These are phyloP conservation scores for Calameuta filiformis DNA, from an alignment of 2,888 invertebrate genomes.

Conservation along the genomic window DNA sequence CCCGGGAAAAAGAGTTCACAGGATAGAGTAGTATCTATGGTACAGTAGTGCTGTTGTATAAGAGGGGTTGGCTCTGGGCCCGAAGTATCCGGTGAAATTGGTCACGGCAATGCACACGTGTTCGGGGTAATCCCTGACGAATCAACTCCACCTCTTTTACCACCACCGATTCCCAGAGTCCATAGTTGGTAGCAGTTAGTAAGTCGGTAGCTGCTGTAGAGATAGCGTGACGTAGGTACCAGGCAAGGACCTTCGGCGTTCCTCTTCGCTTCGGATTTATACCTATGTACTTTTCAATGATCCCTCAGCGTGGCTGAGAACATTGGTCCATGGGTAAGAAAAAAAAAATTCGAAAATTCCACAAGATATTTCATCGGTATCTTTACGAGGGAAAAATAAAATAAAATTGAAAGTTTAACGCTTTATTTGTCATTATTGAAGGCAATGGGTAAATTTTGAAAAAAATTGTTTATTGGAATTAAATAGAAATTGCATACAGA, in stretches of 20 bases:
- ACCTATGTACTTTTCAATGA: too few species aligned
- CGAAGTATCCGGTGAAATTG: slow-evolving; percentile 63
- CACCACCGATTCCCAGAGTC: slow-evolving; percentile 35
- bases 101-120: slow-evolving; percentile 61
- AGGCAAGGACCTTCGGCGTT: not conserved
- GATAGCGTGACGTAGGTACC: not conserved
- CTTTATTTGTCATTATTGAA: too few species aligned
- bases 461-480: too few species aligned
- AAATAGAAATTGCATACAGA: too few species aligned
- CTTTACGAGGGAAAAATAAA: too few species aligned
- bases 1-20: not conserved
- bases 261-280: too few species aligned
- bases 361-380: too few species aligned
- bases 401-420: fast-evolving
- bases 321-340: too few species aligned
- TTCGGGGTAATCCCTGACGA: slow-evolving; percentile 59
- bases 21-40: not conserved
- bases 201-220: not conserved
- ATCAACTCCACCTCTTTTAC: slow-evolving; percentile 58
- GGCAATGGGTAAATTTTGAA: too few species aligned
- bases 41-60: not conserved
- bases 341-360: too few species aligned
- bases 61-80: slow-evolving; percentile 24
- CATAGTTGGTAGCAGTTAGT: not conserved
- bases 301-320: too few species aligned